Evolutionary conservation across 2,797 vertebrate genomes (phyloP), one percentile per base, ranked within the genome.

Genomic region (Micromesistius poutassou): DNA sequence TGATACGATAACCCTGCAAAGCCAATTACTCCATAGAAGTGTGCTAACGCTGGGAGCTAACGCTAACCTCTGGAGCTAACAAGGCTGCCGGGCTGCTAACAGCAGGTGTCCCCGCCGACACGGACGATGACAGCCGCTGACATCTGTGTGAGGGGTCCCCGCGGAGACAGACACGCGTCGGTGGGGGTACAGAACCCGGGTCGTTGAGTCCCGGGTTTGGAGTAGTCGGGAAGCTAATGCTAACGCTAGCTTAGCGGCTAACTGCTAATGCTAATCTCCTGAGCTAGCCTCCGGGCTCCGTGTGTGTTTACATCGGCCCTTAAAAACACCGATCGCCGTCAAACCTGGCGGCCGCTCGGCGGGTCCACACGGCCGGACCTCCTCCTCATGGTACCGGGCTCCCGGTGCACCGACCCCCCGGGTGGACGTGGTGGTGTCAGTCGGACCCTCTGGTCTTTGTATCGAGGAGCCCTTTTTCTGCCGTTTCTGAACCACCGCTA

Each of bases 291-390:
- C 31, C 31, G 35, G 88, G 88, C 82, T 79, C 46, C 30, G 78
- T 50, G 88, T 90, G 89, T 91, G 86, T 93, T 93, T 92, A 92
- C 91, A 91, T 89, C 75, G 38, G 83, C 79, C 73, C 14, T 72
- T 74, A 77, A 80, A 71, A 35, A 68, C 70, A 55, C 66, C 72
- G 25, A 70, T 22, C 16, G 7, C 33, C 33, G 46, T 55, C 46
- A 55, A 55, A 55, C 46, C 46, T 55, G 16, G 46, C 3, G 16
- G 46, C 3, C 14, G 40, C 40, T 3, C 40, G 12, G 40, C 10
- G 40, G 40, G 40, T 42, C 9, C 40, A 13, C 40, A 42, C 12
- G 40, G 10, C 40, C 12, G 0, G 40, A 12, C 40, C 19, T 19
- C 19, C 19, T 19, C 19, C 46, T 12, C 19, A 55, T 19, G 16